A percentile compares a stretch with the other conserved stretches of the same genome.
These are phyloP conservation scores for Chironomus tentans DNA, from an alignment of 2,888 invertebrate genomes.

Conservation along the genomic window DNA sequence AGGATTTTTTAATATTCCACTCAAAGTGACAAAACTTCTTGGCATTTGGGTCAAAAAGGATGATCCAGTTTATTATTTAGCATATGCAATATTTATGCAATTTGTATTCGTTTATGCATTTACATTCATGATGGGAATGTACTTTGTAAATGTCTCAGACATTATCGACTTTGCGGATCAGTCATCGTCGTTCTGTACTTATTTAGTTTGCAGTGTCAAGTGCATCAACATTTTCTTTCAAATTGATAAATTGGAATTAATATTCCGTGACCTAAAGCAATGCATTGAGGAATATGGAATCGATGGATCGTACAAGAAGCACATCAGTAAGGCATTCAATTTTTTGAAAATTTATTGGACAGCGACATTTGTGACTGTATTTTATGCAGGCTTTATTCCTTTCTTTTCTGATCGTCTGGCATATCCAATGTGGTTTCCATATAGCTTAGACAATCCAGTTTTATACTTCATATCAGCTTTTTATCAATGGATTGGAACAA, in stretches of 20 bases:
- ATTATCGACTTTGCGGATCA: neutral
- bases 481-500: neutral
- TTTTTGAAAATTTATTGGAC: neutral
- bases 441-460: neutral
- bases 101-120: no score
- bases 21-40: neutral
- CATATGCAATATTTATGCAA: neutral
- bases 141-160: neutral
- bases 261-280: neutral
- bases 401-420: neutral
- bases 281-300: neutral
- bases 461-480: neutral
- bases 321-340: neutral
- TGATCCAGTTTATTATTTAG: neutral
- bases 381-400: neutral
- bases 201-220: neutral
- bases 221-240: neutral
- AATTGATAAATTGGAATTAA: neutral
- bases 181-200: neutral
- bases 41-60: neutral
- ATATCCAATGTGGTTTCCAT: neutral
- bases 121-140: neutral
- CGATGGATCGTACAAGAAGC: neutral
- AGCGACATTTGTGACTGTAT: neutral
- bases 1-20: neutral